Percentiles rank a stretch among this genome's conserved stretches.
phyloP scores from a whole-genome alignment of 2,797 vertebrate genomes.

The Sebastes steindachneri region DNA sequence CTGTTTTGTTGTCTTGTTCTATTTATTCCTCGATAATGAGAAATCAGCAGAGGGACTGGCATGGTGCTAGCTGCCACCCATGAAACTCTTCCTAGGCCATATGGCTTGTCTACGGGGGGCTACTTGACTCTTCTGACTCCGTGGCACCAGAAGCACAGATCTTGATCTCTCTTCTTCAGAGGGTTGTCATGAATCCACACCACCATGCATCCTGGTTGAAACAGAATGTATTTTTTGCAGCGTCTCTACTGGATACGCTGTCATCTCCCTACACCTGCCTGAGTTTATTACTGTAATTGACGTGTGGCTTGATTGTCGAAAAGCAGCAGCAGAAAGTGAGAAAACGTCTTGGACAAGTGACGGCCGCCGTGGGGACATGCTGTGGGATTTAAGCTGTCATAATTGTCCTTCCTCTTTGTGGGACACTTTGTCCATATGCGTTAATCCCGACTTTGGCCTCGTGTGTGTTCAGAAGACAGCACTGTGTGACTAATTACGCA shows the following conservation, averaged over 20 bases:
- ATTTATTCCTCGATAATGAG: conserved; percentile 86
- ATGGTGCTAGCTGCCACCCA: conserved; percentile 70
- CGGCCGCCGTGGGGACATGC: conserved; percentile 5
- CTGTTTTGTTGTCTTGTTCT: conserved; percentile 82
- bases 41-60: conserved; percentile 76
- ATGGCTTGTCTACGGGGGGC: conserved; percentile 76
- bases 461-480: conserved; percentile 33
- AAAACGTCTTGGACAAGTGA: conserved; percentile 6
- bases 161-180: conserved; percentile 62
- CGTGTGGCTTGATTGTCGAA: conserved; percentile 45
- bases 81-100: conserved; percentile 77
- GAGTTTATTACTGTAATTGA: conserved; percentile 41
- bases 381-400: conserved; percentile 45
- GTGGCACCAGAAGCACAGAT: conserved; percentile 61
- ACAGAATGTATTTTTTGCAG: conserved; percentile 35
- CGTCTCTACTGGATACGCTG: conserved; percentile 2
- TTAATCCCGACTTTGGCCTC: conserved; percentile 47
- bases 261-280: conserved; percentile 22
- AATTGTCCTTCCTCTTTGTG: conserved; percentile 40
- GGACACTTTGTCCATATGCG: conserved; percentile 47
- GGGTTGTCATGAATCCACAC: conserved; percentile 26
- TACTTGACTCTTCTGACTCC: conserved; percentile 74
- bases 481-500: conserved; percentile 70
- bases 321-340: conserved; percentile 9
- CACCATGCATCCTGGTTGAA: conserved; percentile 31